Conservation (phyloP, 1,140 invertebrate genomes). For the Lordiphosa clarofinis region DNA sequence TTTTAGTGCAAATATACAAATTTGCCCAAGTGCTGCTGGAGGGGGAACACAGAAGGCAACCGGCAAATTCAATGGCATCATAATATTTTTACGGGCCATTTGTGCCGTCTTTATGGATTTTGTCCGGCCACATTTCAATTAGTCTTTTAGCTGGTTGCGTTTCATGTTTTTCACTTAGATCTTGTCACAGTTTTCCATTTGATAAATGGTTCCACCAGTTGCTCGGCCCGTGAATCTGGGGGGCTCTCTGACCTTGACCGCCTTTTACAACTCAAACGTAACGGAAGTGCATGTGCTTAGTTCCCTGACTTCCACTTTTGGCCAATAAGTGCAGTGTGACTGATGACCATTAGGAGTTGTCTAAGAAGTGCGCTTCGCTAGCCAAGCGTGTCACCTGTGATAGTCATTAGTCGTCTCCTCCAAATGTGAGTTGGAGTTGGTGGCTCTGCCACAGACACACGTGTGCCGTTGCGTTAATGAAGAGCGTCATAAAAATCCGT, state of each 20-base stretch:
- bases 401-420: slow-evolving; percentile 45
- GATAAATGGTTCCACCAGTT: slow-evolving; percentile 59
- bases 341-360: slow-evolving; percentile 45
- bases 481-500: slow-evolving; percentile 36
- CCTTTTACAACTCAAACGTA: slow-evolving; percentile 22
- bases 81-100: slow-evolving; percentile 74
- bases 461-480: slow-evolving; percentile 45
- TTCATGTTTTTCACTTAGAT: slow-evolving; percentile 29
- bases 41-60: slow-evolving; percentile 10
- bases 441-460: slow-evolving; percentile 1
- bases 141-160: slow-evolving; percentile 59
- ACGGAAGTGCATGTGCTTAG: slow-evolving; percentile 15
- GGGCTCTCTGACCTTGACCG: slow-evolving; percentile 52
- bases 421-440: slow-evolving; percentile 21
- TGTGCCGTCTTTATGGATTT: slow-evolving; percentile 59
- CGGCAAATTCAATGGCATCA: slow-evolving; percentile 54
- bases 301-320: slow-evolving; percentile 15
- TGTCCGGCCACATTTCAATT: slow-evolving; percentile 33
- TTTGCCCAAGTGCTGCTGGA: slow-evolving; percentile 48
- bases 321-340: slow-evolving; percentile 49
- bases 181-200: slow-evolving; percentile 23
- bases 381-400: slow-evolving; percentile 67
- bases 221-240: slow-evolving; percentile 1
- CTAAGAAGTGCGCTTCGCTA: slow-evolving; percentile 26
- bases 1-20: slow-evolving; percentile 69